Conservation (phyloP, 2,888 invertebrate genomes). For the Mylabris sibirica region DNA sequence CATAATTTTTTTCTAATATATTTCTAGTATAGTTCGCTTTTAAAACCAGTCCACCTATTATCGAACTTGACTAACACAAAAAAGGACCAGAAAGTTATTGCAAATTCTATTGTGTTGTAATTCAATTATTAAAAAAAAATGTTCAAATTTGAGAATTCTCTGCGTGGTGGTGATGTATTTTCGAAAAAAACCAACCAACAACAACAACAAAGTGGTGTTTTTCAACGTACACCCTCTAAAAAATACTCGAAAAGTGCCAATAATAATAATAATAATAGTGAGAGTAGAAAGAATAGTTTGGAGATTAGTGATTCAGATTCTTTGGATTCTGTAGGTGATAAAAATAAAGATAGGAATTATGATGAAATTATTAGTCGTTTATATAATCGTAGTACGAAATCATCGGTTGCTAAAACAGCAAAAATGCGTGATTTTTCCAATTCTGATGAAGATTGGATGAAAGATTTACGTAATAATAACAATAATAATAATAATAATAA, state of each 20-base stretch:
- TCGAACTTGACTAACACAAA: neutral
- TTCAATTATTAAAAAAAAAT: too few species aligned
- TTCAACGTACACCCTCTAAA: constrained; percentile 61
- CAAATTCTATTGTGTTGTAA: too few species aligned
- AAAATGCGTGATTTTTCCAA: constrained; percentile 66
- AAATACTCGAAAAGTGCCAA: constrained; percentile 61
- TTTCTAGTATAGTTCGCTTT: neutral
- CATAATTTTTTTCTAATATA: neutral
- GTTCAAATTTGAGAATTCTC: constrained; percentile 66
- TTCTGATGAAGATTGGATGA: constrained; percentile 53
- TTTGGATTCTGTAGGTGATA: constrained; percentile 62
- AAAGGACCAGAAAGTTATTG: constrained; percentile 5
- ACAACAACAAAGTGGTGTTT: constrained; percentile 66
- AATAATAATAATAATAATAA: constrained; percentile 27
- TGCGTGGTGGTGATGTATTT: constrained; percentile 62
- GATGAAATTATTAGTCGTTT: constrained; percentile 62
- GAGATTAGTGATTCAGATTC: constrained; percentile 74
- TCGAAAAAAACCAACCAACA: neutral
- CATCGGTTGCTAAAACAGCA: constrained; percentile 68
- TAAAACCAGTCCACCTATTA: constrained; percentile 11
- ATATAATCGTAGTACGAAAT: constrained; percentile 67
- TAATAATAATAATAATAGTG: constrained; percentile 50
- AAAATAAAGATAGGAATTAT: constrained; percentile 35
- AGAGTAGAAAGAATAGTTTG: constrained; percentile 61
- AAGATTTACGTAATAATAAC: constrained; percentile 43